These are phyloP conservation scores for Mormyrops attenuatus DNA, from an alignment of 2,797 vertebrate species.

Conservation along the genomic window DNA sequence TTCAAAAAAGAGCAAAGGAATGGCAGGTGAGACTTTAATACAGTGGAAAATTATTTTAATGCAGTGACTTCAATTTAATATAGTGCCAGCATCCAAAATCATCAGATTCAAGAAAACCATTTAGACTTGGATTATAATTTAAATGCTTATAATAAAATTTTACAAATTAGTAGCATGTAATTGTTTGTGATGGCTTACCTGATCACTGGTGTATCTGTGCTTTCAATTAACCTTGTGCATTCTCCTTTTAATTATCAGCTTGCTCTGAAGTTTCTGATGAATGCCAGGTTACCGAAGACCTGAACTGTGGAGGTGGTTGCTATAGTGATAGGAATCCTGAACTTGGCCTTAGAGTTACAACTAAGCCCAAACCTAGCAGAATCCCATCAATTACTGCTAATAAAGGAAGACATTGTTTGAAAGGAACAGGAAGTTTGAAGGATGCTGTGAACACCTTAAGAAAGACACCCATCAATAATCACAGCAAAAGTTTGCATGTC, in stretches of 20 bases:
- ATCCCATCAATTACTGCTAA: conserved; percentile 38
- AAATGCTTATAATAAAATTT: not conserved
- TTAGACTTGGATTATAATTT: not conserved
- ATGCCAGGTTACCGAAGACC: not conserved
- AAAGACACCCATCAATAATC: conserved; percentile 38
- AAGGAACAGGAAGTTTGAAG: not conserved
- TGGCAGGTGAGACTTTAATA: conserved; percentile 40
- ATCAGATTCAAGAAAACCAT: not conserved
- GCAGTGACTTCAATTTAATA: not conserved
- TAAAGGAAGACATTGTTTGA: conserved; percentile 12
- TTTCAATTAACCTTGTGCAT: not conserved
- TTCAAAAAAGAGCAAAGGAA: conserved; percentile 34
- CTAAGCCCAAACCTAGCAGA: conserved; percentile 33
- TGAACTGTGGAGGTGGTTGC: conserved; percentile 24
- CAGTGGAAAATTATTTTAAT: not conserved
- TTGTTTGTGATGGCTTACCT: not conserved
- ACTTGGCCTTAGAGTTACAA: conserved; percentile 9
- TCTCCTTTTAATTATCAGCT: conserved; percentile 15
- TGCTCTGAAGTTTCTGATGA: not conserved
- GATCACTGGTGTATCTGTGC: not conserved
- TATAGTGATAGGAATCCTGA: conserved; percentile 28
- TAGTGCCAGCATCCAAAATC: not conserved
- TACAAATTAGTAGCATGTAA: not conserved
- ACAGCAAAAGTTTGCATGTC: conserved; percentile 35
- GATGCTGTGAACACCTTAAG: conserved; percentile 20